Percentiles rank a stretch among this genome's conserved stretches.
Evolutionary conservation across 2,888 invertebrate genomes (phyloP).

Genomic region (Petrolisthes cinctipes): DNA sequence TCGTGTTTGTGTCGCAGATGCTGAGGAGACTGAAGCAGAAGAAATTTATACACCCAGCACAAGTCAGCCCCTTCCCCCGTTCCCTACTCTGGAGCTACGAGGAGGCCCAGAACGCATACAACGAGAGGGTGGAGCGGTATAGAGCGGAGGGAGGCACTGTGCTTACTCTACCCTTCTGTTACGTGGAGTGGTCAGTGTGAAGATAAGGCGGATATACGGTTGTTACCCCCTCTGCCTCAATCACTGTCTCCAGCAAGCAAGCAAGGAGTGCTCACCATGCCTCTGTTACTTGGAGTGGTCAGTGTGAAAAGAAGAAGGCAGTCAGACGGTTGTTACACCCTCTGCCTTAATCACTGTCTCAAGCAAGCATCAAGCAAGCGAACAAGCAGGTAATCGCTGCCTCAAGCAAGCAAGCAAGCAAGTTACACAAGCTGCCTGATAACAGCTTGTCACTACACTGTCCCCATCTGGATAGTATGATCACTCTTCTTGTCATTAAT

Average conservation of each 20-base stretch:
- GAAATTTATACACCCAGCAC: background rate
- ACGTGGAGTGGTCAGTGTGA: constrained; percentile 43
- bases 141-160: constrained; percentile 21
- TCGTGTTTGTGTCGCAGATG: background rate
- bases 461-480: too few relatives aligned
- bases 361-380: too few relatives aligned
- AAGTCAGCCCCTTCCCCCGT: background rate
- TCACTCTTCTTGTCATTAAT: too few relatives aligned
- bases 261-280: background rate
- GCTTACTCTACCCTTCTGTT: constrained; percentile 13
- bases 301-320: background rate
- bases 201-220: background rate
- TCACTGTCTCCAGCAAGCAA: background rate
- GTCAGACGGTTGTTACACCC: too few relatives aligned
- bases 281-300: background rate
- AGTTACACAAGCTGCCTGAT: too few relatives aligned
- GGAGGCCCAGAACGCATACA: constrained; percentile 38
- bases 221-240: background rate
- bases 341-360: too few relatives aligned
- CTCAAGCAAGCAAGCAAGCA: too few relatives aligned
- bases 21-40: background rate
- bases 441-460: too few relatives aligned
- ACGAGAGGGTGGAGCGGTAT: constrained; percentile 23
- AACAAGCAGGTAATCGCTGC: too few relatives aligned
- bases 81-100: constrained; percentile 26